Conservation (phyloP, 2,888 invertebrate species). For the Lymantria dispar region DNA sequence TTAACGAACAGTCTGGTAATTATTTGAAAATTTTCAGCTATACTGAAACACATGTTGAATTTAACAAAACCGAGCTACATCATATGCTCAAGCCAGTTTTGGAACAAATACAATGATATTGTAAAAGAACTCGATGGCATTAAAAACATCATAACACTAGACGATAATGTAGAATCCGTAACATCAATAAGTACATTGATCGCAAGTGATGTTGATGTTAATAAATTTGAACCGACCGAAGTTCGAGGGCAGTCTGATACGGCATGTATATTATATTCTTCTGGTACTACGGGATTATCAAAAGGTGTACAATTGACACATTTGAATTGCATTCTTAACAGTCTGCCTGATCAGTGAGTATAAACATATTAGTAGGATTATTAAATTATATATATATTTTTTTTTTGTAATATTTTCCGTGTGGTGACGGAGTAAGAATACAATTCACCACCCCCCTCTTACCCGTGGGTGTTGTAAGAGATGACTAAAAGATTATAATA, state of each 20-base stretch:
- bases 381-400: background rate
- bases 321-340: slow-evolving; percentile 73
- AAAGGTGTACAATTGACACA: slow-evolving; percentile 86
- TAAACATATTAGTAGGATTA: background rate
- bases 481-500: too few relatives aligned
- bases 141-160: slow-evolving; percentile 46
- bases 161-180: slow-evolving; percentile 36
- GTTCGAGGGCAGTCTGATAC: slow-evolving; percentile 66
- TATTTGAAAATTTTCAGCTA: slow-evolving; percentile 65
- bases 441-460: too few relatives aligned
- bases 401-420: background rate
- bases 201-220: slow-evolving; percentile 38
- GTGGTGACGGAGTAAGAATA: too few relatives aligned
- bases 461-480: too few relatives aligned
- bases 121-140: slow-evolving; percentile 48
- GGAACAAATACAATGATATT: slow-evolving; percentile 57
- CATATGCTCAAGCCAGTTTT: slow-evolving; percentile 81
- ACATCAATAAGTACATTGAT: slow-evolving; percentile 43
- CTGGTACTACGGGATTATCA: slow-evolving; percentile 87
- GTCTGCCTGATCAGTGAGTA: slow-evolving; percentile 56
- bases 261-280: slow-evolving; percentile 83
- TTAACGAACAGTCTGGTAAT: too few relatives aligned
- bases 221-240: slow-evolving; percentile 60
- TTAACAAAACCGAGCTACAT: slow-evolving; percentile 86
- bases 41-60: slow-evolving; percentile 84